phyloP scores from a whole-genome alignment of 35 echinoderm and acorn worm genomes.

The Holothuria glaberrima region DNA sequence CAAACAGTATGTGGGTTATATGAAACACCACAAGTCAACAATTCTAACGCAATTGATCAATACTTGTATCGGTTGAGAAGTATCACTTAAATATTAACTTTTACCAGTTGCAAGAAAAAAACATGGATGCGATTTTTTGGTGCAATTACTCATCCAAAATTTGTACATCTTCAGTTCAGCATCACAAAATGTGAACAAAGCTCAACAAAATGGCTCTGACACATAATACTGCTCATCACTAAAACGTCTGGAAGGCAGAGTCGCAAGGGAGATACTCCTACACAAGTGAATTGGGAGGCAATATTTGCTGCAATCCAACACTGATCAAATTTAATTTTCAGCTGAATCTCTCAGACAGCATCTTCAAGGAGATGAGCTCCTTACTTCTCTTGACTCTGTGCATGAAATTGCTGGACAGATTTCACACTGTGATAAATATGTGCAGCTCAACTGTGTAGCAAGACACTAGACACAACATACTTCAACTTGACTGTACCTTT shows the following conservation, averaged over 20 bases:
- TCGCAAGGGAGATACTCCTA: conserved; percentile 16
- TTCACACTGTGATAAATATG: neutral
- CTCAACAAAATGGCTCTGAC: conserved; percentile 13
- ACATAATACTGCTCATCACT: neutral
- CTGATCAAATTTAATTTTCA: conserved; percentile 57
- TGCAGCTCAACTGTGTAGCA: neutral
- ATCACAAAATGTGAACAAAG: neutral
- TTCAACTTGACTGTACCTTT: conserved; percentile 5
- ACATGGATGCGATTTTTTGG: no score
- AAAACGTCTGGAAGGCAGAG: neutral
- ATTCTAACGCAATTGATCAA: no score
- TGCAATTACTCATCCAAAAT: no score
- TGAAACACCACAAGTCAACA: no score
- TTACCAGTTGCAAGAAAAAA: no score
- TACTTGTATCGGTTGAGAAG: no score
- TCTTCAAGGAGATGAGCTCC: conserved; percentile 15
- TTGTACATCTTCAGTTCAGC: no score
- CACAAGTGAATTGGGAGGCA: conserved; percentile 49
- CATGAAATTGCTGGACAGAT: neutral
- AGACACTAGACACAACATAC: neutral
- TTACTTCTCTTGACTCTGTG: neutral
- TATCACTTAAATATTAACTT: no score
- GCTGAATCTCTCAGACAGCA: neutral
- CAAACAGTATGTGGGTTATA: no score
- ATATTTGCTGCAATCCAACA: conserved; percentile 33